These are phyloP conservation scores for Barypeithes pellucidus DNA, from an alignment of 2,888 invertebrate species.

Conservation along the genomic window DNA sequence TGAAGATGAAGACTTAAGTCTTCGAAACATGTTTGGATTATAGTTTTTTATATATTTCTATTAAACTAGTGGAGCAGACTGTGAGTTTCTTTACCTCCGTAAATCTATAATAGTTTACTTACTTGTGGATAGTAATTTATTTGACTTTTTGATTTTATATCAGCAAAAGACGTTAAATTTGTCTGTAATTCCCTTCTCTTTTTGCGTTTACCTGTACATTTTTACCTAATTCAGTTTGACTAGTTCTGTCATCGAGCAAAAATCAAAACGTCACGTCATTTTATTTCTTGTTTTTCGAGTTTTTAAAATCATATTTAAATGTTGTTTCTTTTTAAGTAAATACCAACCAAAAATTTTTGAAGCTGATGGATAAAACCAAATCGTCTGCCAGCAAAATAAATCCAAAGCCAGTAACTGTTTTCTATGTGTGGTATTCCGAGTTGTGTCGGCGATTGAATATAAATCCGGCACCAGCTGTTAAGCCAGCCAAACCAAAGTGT, in stretches of 20 bases:
- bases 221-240: constrained; percentile 16
- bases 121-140: too few relatives aligned
- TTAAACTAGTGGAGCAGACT: too few relatives aligned
- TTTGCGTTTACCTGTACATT: constrained; percentile 4
- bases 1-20: too few relatives aligned
- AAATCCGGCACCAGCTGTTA: constrained; percentile 64
- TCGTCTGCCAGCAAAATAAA: constrained; percentile 56
- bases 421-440: constrained; percentile 69
- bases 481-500: constrained; percentile 66
- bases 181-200: neutral
- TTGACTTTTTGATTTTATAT: too few relatives aligned
- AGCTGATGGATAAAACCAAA: constrained; percentile 58
- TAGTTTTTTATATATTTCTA: too few relatives aligned
- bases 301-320: constrained; percentile 46
- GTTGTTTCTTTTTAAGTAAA: constrained; percentile 51
- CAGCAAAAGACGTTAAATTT: too few relatives aligned
- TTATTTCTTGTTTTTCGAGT: constrained; percentile 47
- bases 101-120: too few relatives aligned
- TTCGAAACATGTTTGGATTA: too few relatives aligned
- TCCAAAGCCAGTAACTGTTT: constrained; percentile 66
- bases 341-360: neutral
- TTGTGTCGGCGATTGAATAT: constrained; percentile 67
- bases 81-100: too few relatives aligned
- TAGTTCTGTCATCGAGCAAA: constrained; percentile 35
- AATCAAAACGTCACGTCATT: constrained; percentile 45